These are phyloP conservation scores for Odontothrips loti DNA, from an alignment of 2,888 invertebrate genomes.

Conservation along the genomic window DNA sequence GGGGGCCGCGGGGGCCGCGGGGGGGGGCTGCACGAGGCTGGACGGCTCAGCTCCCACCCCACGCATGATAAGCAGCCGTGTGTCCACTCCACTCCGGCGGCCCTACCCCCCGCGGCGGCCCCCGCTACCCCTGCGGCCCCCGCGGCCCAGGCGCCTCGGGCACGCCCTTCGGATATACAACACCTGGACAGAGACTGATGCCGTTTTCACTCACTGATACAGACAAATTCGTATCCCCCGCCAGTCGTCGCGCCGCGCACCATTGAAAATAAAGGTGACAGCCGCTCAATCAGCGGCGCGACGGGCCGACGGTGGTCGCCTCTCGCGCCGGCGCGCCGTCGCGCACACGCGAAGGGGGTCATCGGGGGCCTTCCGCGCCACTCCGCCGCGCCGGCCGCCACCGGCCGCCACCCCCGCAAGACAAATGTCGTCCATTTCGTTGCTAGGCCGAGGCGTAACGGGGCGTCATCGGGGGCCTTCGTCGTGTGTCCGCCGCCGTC, in stretches of 20 bases:
- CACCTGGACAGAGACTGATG: conserved; percentile 21
- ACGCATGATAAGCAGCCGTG: background rate
- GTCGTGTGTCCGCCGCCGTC: background rate
- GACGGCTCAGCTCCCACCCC: background rate
- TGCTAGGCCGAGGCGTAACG: background rate
- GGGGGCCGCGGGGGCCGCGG: background rate
- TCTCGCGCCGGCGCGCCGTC: conserved; percentile 7
- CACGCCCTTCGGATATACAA: background rate
- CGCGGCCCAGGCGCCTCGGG: background rate
- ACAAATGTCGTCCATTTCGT: conserved; percentile 19
- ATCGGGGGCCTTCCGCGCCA: background rate
- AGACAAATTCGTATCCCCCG: conserved; percentile 1
- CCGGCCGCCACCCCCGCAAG: background rate
- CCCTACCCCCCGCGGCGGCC: background rate
- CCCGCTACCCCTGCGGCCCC: background rate
- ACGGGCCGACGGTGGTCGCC: background rate
- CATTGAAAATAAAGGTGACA: conserved; percentile 26
- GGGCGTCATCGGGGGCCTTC: background rate
- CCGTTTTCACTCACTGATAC: conserved; percentile 16
- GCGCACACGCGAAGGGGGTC: background rate
- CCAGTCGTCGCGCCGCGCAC: background rate
- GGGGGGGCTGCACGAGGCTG: background rate
- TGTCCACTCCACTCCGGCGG: no score
- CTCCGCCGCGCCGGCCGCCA: background rate
- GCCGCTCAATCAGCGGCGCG: background rate